Evolutionary conservation across 2,797 vertebrate genomes (phyloP), one percentile per base, ranked within the genome.

Genomic region (Cynodonichthys magdalenae): DNA sequence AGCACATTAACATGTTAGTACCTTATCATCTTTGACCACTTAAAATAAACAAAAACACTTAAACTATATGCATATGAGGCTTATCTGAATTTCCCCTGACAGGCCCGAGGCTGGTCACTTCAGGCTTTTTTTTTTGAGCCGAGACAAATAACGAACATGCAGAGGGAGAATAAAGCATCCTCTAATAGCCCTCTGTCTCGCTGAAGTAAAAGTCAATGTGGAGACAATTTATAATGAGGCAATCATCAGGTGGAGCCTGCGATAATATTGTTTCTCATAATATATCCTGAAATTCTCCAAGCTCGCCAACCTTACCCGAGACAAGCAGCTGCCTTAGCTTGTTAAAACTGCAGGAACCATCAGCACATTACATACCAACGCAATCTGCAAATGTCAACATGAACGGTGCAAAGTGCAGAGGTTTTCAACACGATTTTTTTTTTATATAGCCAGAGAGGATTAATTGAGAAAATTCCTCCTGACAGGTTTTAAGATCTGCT

Each of bases 111-210:
- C 53, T 61, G 72, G 76, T 87, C 83, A 87, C 79, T 82, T 82
- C 74, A 68, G 69, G 76, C 34, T 28, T 82, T 11, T 36, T 31
- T 87, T 82, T 91, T 79, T 74, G 73, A 81, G 79, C 73, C 59
- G 61, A 36, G 72, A 82, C 80, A 86, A 90, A 90, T 91, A 90
- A 92, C 88, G 78, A 91, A 87, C 82, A 89, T 81, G 72, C 80
- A 87, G 70, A 53, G 57, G 63, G 73, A 77, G 73, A 81, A 87
- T 79, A 87, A 90, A 89, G 83, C 71, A 79, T 81, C 53, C 73
- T 76, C 87, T 87, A 87, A 92, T 88, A 88, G 84, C 76, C 76
- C 73, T 74, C 79, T 81, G 77, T 81, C 86, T 85, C 20, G 64
- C 63, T 59, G 74, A 86, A 76, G 72, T 77, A 73, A 80, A 85